Percentiles rank a stretch among this genome's conserved stretches.
Conservation (phyloP, 2,888 invertebrate species). For the Acleris cristana region DNA sequence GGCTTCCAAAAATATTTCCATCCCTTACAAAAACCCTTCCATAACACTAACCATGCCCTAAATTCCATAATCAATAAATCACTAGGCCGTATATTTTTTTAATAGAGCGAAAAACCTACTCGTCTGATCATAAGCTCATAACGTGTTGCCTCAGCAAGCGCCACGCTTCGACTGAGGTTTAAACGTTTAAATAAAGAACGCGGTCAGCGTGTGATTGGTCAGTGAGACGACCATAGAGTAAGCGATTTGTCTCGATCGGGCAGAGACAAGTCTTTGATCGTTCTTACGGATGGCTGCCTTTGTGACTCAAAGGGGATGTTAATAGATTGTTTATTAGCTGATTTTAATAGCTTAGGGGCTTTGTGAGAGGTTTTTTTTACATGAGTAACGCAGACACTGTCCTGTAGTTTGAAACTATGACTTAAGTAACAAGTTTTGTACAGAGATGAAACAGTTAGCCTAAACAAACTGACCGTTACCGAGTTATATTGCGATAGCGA, state of each 20-base stretch:
- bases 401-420: too few relatives aligned
- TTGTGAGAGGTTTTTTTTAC: not conserved
- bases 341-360: not conserved
- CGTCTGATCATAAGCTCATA: not conserved
- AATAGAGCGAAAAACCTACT: constrained; percentile 18
- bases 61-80: constrained; percentile 5
- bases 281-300: constrained; percentile 3
- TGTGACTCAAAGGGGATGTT: constrained; percentile 4
- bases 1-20: too few relatives aligned
- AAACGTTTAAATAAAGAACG: not conserved
- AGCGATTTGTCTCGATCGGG: not conserved
- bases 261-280: not conserved
- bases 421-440: too few relatives aligned
- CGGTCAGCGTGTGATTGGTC: constrained; percentile 12
- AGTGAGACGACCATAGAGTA: not conserved
- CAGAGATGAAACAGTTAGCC: too few relatives aligned
- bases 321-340: constrained; percentile 2
- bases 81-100: constrained; percentile 4
- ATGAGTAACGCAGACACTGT: too few relatives aligned
- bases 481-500: too few relatives aligned
- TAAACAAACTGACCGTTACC: too few relatives aligned
- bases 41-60: not conserved
- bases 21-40: not conserved
- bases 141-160: not conserved
- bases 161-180: constrained; percentile 1